Evolutionary conservation across 1,140 invertebrate genomes (phyloP).

Genomic region (Armadillidium nasatum): DNA sequence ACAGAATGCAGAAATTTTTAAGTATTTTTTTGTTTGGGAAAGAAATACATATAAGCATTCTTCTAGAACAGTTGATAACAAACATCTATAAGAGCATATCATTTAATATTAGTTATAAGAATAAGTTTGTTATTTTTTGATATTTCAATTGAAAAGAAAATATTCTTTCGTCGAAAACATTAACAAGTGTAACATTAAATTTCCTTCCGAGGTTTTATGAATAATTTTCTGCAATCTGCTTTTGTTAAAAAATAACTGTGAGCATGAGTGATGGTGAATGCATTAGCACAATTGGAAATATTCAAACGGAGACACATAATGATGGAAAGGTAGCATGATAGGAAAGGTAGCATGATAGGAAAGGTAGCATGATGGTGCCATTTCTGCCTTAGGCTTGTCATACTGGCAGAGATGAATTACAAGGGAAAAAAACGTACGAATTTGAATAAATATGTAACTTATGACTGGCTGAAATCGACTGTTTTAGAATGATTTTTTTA

Average conservation of each 20-base stretch:
- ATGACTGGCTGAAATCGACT: too few species aligned
- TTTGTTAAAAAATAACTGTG: background rate
- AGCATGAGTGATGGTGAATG: background rate
- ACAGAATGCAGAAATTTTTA: background rate
- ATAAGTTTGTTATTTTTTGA: too few species aligned
- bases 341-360: background rate
- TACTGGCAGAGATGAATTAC: background rate
- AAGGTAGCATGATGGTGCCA: background rate
- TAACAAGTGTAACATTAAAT: too few species aligned
- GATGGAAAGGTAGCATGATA: background rate
- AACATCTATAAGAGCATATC: too few species aligned
- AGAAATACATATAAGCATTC: too few species aligned
- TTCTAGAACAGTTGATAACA: too few species aligned
- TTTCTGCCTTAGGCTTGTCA: conserved; percentile 9
- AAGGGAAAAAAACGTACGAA: background rate
- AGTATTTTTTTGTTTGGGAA: too few species aligned
- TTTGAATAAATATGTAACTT: background rate
- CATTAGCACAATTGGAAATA: background rate
- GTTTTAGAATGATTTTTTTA: too few species aligned
- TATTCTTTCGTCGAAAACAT: too few species aligned
- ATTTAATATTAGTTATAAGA: too few species aligned
- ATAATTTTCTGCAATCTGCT: background rate
- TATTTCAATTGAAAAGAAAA: too few species aligned
- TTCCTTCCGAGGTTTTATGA: background rate
- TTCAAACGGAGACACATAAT: background rate